Base-by-base conservation (phyloP, 2,113 vertebrate genomes). In the Pardalotus punctatus region DNA sequence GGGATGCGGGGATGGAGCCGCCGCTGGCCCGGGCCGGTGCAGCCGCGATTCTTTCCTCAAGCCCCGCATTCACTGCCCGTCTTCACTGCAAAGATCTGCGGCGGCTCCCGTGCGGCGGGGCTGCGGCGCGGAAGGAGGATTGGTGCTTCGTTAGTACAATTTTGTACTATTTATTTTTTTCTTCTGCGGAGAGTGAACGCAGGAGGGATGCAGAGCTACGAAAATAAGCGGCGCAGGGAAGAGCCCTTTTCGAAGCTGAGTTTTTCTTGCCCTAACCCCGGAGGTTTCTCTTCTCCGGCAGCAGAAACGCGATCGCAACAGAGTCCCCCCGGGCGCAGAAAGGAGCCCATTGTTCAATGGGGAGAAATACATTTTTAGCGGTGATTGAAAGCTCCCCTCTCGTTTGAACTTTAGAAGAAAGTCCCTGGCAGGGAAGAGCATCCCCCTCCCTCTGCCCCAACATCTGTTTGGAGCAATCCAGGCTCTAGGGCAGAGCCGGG, bases 391-490 rank as follows among this genome's bases (percentile, higher is more conserved):
- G 97, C 93, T 86, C 95, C 54, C 93, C 50, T 97, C 97, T 96
- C 96, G 97, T 98, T 98, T 97, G 97, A 98, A 98, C 98, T 97
- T 97, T 71, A 94, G 95, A 97, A 97, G 90, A 97, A 98, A 98
- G 98, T 98, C 98, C 90, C 90, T 95, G 65, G 95, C 97, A 87
- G 94, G 91, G 97, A 96, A 96, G 94, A 96, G 92, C 95, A 89
- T 90, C 69, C 96, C 94, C 84, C 94, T 93, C 88, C 96, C 97
- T 95, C 94, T 77, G 95, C 95, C 94, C 86, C 96, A 98, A 98
- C 98, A 98, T 98, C 98, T 98, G 98, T 97, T 96, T 96, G 97
- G 96, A 97, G 93, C 97, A 98, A 98, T 97, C 97, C 97, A 95
- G 96, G 97, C 98, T 97, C 95, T 97, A 97, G 98, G 98, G 98